Conservation (phyloP, 1,140 invertebrate genomes). For the Polypedilum pembai region DNA sequence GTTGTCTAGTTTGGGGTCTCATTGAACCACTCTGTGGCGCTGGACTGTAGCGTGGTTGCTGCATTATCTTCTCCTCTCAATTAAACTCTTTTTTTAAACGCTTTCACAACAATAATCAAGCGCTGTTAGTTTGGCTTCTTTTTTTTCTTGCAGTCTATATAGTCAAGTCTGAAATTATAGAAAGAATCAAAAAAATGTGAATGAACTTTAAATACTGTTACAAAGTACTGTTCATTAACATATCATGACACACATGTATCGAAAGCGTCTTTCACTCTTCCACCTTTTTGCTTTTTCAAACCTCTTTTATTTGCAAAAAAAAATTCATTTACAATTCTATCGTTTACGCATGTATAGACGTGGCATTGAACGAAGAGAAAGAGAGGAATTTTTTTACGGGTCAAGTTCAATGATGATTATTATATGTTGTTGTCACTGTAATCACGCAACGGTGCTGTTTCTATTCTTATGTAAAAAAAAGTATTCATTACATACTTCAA, state of each 20-base stretch:
- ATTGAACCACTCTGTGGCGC: slow-evolving; percentile 21
- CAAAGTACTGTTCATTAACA: neutral
- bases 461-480: neutral
- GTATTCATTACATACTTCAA: neutral
- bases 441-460: neutral
- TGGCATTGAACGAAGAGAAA: neutral
- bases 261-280: neutral
- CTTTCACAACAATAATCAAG: neutral
- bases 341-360: neutral
- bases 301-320: neutral
- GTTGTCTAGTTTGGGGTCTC: neutral
- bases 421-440: neutral
- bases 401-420: neutral
- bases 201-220: slow-evolving; percentile 8
- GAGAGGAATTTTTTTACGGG: neutral
- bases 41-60: slow-evolving; percentile 29
- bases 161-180: neutral
- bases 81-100: neutral
- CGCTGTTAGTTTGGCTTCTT: neutral
- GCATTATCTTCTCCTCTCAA: slow-evolving; percentile 8
- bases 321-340: neutral
- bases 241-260: neutral
- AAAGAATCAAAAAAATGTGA: neutral
- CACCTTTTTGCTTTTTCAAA: neutral
- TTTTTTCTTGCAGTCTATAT: neutral